Conservation (phyloP, 2,113 vertebrate genomes). For the Mungos mungo region DNA sequence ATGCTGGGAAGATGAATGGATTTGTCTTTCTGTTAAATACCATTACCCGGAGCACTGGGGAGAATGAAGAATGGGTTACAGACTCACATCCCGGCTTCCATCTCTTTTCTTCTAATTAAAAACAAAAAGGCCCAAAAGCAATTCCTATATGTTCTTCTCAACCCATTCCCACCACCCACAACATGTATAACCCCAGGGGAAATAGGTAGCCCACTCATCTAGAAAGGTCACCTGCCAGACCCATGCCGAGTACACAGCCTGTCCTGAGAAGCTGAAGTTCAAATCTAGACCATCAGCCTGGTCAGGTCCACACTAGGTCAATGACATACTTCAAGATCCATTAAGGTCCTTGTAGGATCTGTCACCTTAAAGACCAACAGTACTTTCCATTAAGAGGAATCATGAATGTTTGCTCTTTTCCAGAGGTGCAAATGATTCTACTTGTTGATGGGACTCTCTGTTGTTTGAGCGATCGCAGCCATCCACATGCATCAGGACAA, state of each 20-base stretch:
- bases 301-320: not conserved
- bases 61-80: slow-evolving; percentile 79
- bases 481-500: not conserved
- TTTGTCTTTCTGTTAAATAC: slow-evolving; percentile 80
- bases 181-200: not conserved
- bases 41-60: slow-evolving; percentile 73
- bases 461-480: not conserved
- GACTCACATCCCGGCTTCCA: slow-evolving; percentile 68
- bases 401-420: not conserved
- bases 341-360: slow-evolving; percentile 13
- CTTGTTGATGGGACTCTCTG: not conserved
- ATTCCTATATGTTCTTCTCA: not conserved
- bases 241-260: not conserved
- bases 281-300: not conserved
- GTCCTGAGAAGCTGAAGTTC: not conserved
- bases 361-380: slow-evolving; percentile 40
- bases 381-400: slow-evolving; percentile 37
- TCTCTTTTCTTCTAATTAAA: slow-evolving; percentile 69
- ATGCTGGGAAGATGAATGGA: slow-evolving; percentile 81
- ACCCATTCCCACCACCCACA: not conserved
- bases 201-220: not conserved
- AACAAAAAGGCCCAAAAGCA: slow-evolving; percentile 51
- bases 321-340: slow-evolving; percentile 39
- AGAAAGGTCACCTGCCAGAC: not conserved
- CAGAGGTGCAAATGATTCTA: not conserved